These are phyloP conservation scores for Candoia aspera DNA, from an alignment of 2,113 vertebrate genomes.

Conservation along the genomic window DNA sequence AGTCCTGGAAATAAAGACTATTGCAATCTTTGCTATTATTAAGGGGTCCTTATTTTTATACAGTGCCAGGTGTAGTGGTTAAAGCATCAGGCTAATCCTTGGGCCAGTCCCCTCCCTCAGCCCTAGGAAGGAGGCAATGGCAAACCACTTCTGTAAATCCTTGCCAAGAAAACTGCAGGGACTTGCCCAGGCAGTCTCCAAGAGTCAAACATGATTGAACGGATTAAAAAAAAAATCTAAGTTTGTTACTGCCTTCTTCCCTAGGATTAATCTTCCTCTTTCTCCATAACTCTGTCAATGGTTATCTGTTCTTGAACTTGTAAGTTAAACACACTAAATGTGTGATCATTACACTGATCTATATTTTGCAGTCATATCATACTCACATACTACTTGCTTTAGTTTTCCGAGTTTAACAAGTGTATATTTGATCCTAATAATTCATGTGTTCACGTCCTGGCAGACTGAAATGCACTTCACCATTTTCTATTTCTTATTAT, in stretches of 20 bases:
- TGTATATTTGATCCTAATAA: background rate
- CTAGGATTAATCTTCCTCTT: background rate
- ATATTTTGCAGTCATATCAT: background rate
- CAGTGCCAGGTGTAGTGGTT: too few species aligned
- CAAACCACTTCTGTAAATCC: too few species aligned
- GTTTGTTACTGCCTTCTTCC: background rate
- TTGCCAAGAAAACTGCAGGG: too few species aligned
- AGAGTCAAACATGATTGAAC: too few species aligned
- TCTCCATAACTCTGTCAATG: background rate
- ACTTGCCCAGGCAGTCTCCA: too few species aligned
- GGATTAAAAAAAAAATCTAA: background rate
- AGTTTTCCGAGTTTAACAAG: background rate
- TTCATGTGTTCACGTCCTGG: background rate
- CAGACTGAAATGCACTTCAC: background rate
- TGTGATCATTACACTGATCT: background rate
- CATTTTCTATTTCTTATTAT: background rate
- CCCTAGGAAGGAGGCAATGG: too few species aligned
- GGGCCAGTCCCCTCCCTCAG: too few species aligned
- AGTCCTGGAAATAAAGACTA: background rate
- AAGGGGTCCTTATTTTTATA: background rate
- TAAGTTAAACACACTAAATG: background rate
- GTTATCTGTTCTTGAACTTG: background rate
- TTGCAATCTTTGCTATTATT: background rate
- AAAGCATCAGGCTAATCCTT: too few species aligned
- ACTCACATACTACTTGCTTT: background rate